These are phyloP conservation scores for Eueremaeus valkanovi DNA, from an alignment of 2,888 invertebrate genomes.

Conservation along the genomic window DNA sequence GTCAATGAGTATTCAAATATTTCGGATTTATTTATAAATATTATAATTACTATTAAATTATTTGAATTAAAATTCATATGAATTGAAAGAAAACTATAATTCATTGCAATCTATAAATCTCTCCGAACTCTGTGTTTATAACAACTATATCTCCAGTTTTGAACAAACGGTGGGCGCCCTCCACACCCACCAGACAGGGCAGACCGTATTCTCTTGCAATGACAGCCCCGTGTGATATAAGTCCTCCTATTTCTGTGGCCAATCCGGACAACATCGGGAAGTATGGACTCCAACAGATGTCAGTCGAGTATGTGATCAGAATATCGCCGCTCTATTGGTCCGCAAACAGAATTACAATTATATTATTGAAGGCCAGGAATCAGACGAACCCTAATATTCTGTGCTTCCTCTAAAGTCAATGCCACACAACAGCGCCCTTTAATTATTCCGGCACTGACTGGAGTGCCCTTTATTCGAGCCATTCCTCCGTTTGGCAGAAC, in stretches of 20 bases:
- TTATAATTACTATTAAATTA: too few species aligned
- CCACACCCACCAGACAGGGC: slow-evolving; percentile 73
- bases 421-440: slow-evolving; percentile 38
- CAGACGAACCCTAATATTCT: slow-evolving; percentile 25
- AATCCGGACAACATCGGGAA: slow-evolving; percentile 73
- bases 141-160: slow-evolving; percentile 45
- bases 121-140: too few species aligned
- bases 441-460: slow-evolving; percentile 30
- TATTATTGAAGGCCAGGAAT: background rate
- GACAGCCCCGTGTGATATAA: slow-evolving; percentile 77
- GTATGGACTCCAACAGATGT: slow-evolving; percentile 80
- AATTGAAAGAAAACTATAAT: too few species aligned
- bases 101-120: too few species aligned
- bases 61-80: too few species aligned
- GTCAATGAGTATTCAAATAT: too few species aligned
- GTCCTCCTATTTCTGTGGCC: slow-evolving; percentile 75
- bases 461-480: slow-evolving; percentile 26
- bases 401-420: slow-evolving; percentile 30
- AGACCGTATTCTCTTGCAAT: slow-evolving; percentile 80
- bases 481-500: background rate
- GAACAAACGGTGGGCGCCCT: slow-evolving; percentile 59
- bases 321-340: slow-evolving; percentile 60
- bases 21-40: too few species aligned
- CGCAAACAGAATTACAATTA: background rate
- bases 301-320: slow-evolving; percentile 70